Base-by-base conservation (phyloP, 2,888 invertebrate species). In the Thecophora atra region DNA sequence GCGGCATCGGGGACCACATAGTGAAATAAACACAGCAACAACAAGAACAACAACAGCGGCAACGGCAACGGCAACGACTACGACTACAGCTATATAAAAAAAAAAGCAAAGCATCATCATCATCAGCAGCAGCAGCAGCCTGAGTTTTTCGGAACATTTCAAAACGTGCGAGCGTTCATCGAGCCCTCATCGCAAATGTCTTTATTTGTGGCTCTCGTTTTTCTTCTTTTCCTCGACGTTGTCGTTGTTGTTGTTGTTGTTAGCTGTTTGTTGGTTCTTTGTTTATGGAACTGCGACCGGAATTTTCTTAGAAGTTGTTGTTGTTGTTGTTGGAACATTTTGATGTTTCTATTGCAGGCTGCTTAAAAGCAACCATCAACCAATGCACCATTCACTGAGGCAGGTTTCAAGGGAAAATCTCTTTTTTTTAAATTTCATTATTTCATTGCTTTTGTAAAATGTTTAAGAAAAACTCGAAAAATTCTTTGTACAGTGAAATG, bases 41-140 rank as follows among this genome's bases (percentile, higher is more conserved):
- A 54, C 71, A 70, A 63, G 24, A 72, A 66, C 42, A 67, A 71
- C 71, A 60, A 76, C 47, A 72, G 73, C 56, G 28, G 42, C 65
- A 71, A 76, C 47, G 70, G 73, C 56, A 42, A 30, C 65, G 69
- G 13, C 47, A 30, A n/a, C 26, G 26, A 58, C 8, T 4, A 11
- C 28, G 2, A 58, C 8, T 28, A 26, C 8, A 58, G 24, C 24
- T 5, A 58, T 21, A 58, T 28, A 28, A 58, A 11, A 58, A 58
- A 24, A 24, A 58, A 7, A 2, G 19, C 28, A 54, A 1, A 56
- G 19, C 62, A 26, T 60, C 60, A 51, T 52, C 63, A 51, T 63
- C 70, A 52, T 28, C 52, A 51, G 17, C 69, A 60, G 7, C 60
- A 69, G 17, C 11, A 70, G 19, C 44, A 70, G n/a, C 62, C 30